Conservation (phyloP, 2,797 vertebrate genomes). For the Microctenopoma steveboyesi region DNA sequence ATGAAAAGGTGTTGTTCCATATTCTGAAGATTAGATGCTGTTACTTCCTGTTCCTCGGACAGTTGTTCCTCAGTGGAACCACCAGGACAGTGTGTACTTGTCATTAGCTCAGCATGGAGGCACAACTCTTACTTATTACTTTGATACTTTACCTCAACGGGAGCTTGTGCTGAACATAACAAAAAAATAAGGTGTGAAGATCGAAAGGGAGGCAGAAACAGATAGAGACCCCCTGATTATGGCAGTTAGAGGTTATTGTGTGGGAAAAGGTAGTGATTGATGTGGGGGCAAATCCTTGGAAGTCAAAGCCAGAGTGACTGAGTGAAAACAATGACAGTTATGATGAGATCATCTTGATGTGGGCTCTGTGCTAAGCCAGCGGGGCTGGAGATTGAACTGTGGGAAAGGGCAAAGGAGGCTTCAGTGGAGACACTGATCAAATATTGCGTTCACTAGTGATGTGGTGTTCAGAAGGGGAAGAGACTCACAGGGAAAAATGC, state of each 20-base stretch:
- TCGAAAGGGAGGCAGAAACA: conserved; percentile 10
- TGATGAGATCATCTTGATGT: conserved; percentile 67
- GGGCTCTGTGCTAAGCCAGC: conserved; percentile 53
- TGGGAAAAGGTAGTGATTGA: conserved; percentile 48
- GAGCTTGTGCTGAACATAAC: conserved; percentile 13
- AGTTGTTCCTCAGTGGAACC: conserved; percentile 50
- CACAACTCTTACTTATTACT: conserved; percentile 56
- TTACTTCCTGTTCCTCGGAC: conserved; percentile 57
- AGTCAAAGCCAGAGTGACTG: conserved; percentile 41
- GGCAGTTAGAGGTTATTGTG: conserved; percentile 53
- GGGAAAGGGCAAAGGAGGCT: conserved; percentile 48
- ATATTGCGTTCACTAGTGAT: conserved; percentile 49
- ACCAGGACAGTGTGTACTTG: conserved; percentile 55
- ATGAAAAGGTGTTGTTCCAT: conserved; percentile 52
- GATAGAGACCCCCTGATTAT: conserved; percentile 61
- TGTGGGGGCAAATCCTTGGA: conserved; percentile 55
- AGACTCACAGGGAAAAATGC: conserved; percentile 27
- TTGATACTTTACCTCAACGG: conserved; percentile 35
- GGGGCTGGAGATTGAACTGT: conserved; percentile 49
- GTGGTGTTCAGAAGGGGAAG: conserved; percentile 40
- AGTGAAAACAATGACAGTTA: conserved; percentile 69
- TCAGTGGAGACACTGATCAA: conserved; percentile 65
- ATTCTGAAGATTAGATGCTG: conserved; percentile 58
- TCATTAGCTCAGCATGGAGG: conserved; percentile 66
- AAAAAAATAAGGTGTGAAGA: conserved; percentile 7